Conservation (phyloP, 2,797 vertebrate genomes). For the Falco biarmicus region DNA sequence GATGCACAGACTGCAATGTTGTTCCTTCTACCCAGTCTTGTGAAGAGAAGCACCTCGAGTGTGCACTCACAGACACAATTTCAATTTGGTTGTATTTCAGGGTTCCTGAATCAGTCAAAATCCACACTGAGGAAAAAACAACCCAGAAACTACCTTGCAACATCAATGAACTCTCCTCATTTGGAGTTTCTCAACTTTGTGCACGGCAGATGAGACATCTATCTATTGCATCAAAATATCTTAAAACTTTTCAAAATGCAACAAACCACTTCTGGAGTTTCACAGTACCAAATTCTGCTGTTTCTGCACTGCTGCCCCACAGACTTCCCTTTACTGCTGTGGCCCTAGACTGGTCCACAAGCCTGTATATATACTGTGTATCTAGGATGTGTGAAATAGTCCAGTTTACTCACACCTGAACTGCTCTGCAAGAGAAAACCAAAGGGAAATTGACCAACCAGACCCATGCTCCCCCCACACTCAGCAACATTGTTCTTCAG, state of each 20-base stretch:
- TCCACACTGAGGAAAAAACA: fast-evolving
- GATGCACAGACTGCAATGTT: neutral
- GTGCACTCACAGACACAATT: neutral
- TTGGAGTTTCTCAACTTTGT: neutral
- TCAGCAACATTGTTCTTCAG: neutral
- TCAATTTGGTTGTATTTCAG: neutral
- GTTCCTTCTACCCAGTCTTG: neutral
- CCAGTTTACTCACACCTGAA: neutral
- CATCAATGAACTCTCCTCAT: neutral
- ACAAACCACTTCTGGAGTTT: neutral
- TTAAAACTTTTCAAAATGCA: neutral
- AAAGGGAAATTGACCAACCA: neutral
- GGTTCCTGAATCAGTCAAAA: neutral
- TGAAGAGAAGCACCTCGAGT: neutral
- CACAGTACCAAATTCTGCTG: neutral
- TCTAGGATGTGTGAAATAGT: neutral
- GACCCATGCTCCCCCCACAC: neutral
- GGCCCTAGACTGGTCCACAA: neutral
- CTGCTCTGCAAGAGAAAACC: neutral
- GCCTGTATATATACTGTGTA: neutral
- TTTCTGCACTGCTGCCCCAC: neutral
- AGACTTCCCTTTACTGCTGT: neutral
- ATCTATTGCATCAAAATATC: neutral
- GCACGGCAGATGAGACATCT: neutral
- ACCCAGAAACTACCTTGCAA: neutral